Percentiles rank a stretch among this genome's conserved stretches.
Evolutionary conservation across 1,140 invertebrate genomes (phyloP).

Genomic region (Drosophila insularis): DNA sequence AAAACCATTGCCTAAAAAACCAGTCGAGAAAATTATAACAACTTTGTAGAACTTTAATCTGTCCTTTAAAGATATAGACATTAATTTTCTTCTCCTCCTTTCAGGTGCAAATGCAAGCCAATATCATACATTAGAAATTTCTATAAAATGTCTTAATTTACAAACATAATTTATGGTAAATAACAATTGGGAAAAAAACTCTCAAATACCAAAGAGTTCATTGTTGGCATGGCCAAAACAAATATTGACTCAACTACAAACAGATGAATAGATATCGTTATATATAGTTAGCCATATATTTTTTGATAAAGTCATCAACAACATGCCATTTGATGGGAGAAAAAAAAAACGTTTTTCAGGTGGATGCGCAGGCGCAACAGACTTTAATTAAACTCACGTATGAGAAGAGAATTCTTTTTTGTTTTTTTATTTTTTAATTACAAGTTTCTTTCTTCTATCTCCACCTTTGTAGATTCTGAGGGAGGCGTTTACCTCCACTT

Average conservation of each 20-base stretch:
- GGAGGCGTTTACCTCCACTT: constrained; percentile 43
- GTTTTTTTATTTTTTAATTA: constrained; percentile 43
- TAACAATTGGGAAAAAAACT: too few species aligned
- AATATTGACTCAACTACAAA: constrained; percentile 22
- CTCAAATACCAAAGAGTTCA: background rate
- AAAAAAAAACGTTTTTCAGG: constrained; percentile 2
- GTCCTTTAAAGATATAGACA: too few species aligned
- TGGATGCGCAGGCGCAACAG: constrained; percentile 29
- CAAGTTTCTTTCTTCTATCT: constrained; percentile 6
- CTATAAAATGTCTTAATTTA: background rate
- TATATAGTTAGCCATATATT: background rate
- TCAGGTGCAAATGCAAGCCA: too few species aligned
- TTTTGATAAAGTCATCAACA: constrained; percentile 49
- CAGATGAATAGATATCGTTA: constrained; percentile 29
- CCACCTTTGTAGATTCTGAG: background rate
- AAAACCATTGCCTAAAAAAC: too few species aligned
- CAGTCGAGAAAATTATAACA: too few species aligned
- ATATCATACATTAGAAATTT: too few species aligned
- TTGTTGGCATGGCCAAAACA: constrained; percentile 2
- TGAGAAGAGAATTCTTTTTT: constrained; percentile 25
- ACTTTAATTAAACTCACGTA: constrained; percentile 70
- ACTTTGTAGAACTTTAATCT: too few species aligned
- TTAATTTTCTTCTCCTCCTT: too few species aligned
- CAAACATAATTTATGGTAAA: background rate
- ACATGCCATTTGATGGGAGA: constrained; percentile 28